Percentiles rank a stretch among this genome's conserved stretches.
These are phyloP conservation scores for Tetranychus cinnabarinus DNA, from an alignment of 1,140 invertebrate genomes.

Conservation along the genomic window DNA sequence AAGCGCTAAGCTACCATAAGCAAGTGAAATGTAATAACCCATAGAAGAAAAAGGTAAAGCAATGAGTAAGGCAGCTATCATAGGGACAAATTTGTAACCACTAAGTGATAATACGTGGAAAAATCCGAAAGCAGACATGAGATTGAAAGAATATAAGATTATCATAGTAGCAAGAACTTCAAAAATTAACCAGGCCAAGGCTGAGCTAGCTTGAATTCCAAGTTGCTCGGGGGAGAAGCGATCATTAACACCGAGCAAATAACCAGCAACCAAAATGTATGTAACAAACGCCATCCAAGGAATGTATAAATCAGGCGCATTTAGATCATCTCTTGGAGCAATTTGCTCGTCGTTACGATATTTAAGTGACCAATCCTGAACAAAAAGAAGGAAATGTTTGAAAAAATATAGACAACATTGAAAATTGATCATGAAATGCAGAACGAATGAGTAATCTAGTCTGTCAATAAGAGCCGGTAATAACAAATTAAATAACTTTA, in stretches of 20 bases:
- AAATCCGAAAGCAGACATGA: conserved; percentile 58
- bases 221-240: conserved; percentile 82
- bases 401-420: background rate
- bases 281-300: conserved; percentile 95
- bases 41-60: conserved; percentile 43
- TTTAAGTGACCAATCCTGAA: conserved; percentile 81
- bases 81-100: conserved; percentile 79
- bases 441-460: background rate
- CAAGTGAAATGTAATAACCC: conserved; percentile 52
- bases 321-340: conserved; percentile 78
- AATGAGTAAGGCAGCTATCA: conserved; percentile 52
- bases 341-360: conserved; percentile 59
- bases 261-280: conserved; percentile 69
- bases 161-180: conserved; percentile 65
- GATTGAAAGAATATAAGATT: conserved; percentile 68
- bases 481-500: conserved; percentile 24
- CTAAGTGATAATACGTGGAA: conserved; percentile 75
- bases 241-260: conserved; percentile 51
- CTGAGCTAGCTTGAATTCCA: conserved; percentile 74
- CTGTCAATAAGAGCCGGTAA: background rate
- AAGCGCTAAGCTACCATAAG: conserved; percentile 57
- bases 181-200: conserved; percentile 72
- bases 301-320: conserved; percentile 97
- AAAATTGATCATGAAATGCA: background rate
- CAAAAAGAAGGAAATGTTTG: background rate